Base-by-base conservation (phyloP, 2,888 invertebrate genomes). In the Octodonta nipae region DNA sequence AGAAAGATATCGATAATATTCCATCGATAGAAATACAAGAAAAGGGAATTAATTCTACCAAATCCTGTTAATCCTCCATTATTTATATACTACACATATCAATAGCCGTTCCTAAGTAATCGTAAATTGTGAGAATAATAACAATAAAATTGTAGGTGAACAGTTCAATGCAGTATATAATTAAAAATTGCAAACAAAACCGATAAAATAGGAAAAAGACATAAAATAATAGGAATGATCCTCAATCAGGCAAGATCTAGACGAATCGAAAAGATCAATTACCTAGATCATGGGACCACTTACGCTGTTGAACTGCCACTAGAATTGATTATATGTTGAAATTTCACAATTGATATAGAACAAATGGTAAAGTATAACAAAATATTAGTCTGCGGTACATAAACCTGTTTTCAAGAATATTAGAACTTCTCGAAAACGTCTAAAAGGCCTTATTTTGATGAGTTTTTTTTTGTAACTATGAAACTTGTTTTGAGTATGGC, bases 201-300 rank as follows among this genome's bases (percentile, higher is more conserved):
- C 43, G 41, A 38, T 41, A 43, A 38, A 42, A 36, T 41, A 42
- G 35, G 42, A 43, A 38, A 33, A 43, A 40, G 36, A 45, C 40
- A 38, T 40, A 44, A 37, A 34, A 28, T 35, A 43, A 43, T 38
- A 52, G 45, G 49, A 45, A 54, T 55, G 53, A 54, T 56, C 56
- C 56, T 54, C 56, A 45, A 35, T 43, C 58, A 60, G 60, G 60
- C 58, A 59, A 54, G 58, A 57, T 59, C 58, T 58, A 59, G 55
- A 59, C 50, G 58, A 56, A 56, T 59, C 56, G 57, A 60, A 51
- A 52, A 55, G 36, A 37, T 46, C 42, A 60, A 62, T 70, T 70
- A 70, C 70, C 70, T 70, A 69, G 61, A 61, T 70, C 70, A 55
- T 68, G 66, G 65, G 67, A 66, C 69, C 68, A 69, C 64, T 68